Evolutionary conservation across 2,797 vertebrate genomes (phyloP).

Genomic region (Sciurus carolinensis): DNA sequence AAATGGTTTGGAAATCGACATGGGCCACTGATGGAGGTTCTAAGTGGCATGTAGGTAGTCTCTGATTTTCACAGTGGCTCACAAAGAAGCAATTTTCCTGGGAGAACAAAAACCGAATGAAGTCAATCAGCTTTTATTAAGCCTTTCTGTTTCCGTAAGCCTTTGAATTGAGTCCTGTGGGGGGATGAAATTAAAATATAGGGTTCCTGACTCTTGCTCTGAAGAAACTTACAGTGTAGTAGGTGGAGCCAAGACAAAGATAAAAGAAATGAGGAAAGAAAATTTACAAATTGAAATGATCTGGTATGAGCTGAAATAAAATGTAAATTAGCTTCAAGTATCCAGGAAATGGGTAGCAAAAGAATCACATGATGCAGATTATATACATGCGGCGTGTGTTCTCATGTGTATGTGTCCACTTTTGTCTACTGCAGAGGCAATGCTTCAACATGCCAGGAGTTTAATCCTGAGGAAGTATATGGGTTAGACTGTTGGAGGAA

Average conservation of each 20-base stretch:
- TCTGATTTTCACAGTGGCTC: not conserved
- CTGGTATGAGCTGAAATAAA: constrained; percentile 27
- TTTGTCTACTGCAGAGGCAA: not conserved
- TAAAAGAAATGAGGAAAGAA: constrained; percentile 46
- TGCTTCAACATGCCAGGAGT: constrained; percentile 15
- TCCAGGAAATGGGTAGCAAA: constrained; percentile 20
- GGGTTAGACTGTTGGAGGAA: constrained; percentile 21
- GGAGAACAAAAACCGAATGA: constrained; percentile 53
- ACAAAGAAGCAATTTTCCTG: constrained; percentile 39
- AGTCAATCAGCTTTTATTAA: constrained; percentile 32
- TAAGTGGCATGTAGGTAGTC: constrained; percentile 27
- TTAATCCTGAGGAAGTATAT: constrained; percentile 50
- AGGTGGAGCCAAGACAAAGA: constrained; percentile 27
- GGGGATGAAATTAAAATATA: constrained; percentile 55
- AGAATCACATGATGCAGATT: not conserved
- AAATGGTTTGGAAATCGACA: constrained; percentile 64
- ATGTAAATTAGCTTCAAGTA: constrained; percentile 63
- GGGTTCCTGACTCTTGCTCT: not conserved
- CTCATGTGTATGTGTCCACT: not conserved
- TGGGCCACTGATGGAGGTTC: not conserved
- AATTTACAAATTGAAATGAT: constrained; percentile 29
- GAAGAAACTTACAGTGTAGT: constrained; percentile 26
- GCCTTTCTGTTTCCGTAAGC: constrained; percentile 34
- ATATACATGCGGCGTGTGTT: not conserved
- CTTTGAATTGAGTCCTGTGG: not conserved